Percentiles rank a stretch among this genome's conserved stretches.
Conservation (phyloP, 2,888 invertebrate genomes). For the Neria commutata region DNA sequence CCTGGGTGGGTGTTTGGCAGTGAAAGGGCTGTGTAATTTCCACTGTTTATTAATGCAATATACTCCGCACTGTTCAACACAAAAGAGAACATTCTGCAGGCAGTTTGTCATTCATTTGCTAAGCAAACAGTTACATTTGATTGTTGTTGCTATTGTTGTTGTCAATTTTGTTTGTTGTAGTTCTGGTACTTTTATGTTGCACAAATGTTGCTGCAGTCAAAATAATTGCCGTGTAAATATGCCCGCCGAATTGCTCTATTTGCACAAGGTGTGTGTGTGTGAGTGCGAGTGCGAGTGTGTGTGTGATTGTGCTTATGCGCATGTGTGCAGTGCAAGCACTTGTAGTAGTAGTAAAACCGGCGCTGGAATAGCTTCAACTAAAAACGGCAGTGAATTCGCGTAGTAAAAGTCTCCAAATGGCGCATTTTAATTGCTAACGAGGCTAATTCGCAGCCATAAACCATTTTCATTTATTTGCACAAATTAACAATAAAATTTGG, state of each 20-base stretch:
- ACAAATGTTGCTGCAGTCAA: conserved; percentile 32
- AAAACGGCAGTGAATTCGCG: no score
- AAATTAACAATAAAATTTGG: no score
- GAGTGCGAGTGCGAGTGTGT: no score
- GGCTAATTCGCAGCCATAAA: no score
- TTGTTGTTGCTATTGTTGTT: background rate
- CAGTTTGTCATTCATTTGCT: background rate
- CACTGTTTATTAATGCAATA: no score
- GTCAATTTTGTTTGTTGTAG: conserved; percentile 7
- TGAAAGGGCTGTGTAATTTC: background rate
- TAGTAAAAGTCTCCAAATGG: no score
- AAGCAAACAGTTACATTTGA: background rate
- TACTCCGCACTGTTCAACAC: background rate
- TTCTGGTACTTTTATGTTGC: conserved; percentile 18
- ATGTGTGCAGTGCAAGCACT: no score
- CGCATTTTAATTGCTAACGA: no score
- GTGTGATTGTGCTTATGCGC: no score
- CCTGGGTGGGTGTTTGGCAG: background rate
- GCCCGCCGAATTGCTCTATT: conserved; percentile 42
- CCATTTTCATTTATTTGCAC: no score
- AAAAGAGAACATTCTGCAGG: background rate
- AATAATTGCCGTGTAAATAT: conserved; percentile 49
- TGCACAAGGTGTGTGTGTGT: conserved; percentile 19
- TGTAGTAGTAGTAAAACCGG: no score
- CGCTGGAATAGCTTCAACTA: no score